Base-by-base conservation (phyloP, 2,113 vertebrate genomes). In the Odocoileus virginianus region DNA sequence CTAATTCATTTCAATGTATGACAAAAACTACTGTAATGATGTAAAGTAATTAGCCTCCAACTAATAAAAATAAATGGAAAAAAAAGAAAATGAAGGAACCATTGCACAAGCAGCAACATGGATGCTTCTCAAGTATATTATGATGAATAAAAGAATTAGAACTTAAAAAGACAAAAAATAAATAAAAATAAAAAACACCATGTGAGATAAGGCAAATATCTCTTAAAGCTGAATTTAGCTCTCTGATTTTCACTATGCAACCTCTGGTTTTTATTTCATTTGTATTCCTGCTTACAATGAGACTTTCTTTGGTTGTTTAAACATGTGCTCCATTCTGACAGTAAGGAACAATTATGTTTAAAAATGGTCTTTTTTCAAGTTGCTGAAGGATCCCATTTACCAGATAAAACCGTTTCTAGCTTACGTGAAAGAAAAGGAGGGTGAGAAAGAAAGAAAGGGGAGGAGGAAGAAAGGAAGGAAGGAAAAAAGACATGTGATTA, bases 281-380 rank as follows among this genome's bases (percentile, higher is more conserved):
- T 82, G 5, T 85, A 57, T 55, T 85, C 13, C 61, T 76, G 2
- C n/a, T 64, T 3, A 60, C 17, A 88, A 28, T 95, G 28, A 9
- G 28, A 71, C 1, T 76, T 91, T 92, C 13, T 82, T 89, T 58
- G 45, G 13, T 71, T 87, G 76, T 90, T 95, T 54, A 78, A 78
- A 55, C 5, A 55, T 67, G 55, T 58, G 82, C 6, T 55, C n/a
- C 17, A 84, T 43, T 45, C 50, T 74, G n/a, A 50, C 7, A 94
- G 7, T 78, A 76, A 64, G 11, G 33, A 60, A 76, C 0, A 74
- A 6, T 52, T 36, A 17, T 21, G 13, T 30, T 83, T 40, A 40
- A 87, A 67, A 67, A 52, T 28, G 6, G 2, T 60, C 8, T 57
- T 58, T 67, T 86, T 54, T 28, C 4, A 92, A 82, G 3, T 57